These are phyloP conservation scores for Maylandia zebra DNA, from an alignment of 2,113 vertebrate species.

Conservation along the genomic window DNA sequence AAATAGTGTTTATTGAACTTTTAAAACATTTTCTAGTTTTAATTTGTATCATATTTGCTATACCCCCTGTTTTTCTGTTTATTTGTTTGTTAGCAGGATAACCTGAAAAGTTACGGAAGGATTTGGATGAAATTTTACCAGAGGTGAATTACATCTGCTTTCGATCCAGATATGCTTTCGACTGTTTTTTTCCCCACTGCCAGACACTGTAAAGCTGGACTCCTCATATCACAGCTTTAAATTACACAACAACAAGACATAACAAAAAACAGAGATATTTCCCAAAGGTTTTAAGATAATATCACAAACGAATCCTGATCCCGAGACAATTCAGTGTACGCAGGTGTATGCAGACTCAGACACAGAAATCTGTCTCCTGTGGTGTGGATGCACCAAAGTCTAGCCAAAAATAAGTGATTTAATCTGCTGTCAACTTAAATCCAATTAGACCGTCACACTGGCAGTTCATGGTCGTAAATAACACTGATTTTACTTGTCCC, in stretches of 20 bases:
- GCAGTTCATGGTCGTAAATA: background rate
- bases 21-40: background rate
- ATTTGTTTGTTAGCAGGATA: background rate
- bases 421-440: background rate
- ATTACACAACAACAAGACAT: background rate
- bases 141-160: background rate
- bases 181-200: fast-evolving
- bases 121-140: background rate
- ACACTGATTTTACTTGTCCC: background rate
- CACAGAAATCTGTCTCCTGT: background rate
- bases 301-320: background rate
- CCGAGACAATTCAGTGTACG: background rate
- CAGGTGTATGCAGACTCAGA: background rate
- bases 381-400: background rate
- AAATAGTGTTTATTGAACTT: background rate
- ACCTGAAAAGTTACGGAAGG: background rate
- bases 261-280: background rate
- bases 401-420: background rate
- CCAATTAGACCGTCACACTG: background rate
- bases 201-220: background rate
- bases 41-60: background rate
- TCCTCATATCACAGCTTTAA: background rate
- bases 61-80: fast-evolving
- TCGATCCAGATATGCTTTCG: background rate
- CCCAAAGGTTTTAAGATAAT: background rate